Percentiles rank a stretch among this genome's conserved stretches.
Evolutionary conservation across 1,140 invertebrate species (phyloP).

Genomic region (Drosophila erecta): DNA sequence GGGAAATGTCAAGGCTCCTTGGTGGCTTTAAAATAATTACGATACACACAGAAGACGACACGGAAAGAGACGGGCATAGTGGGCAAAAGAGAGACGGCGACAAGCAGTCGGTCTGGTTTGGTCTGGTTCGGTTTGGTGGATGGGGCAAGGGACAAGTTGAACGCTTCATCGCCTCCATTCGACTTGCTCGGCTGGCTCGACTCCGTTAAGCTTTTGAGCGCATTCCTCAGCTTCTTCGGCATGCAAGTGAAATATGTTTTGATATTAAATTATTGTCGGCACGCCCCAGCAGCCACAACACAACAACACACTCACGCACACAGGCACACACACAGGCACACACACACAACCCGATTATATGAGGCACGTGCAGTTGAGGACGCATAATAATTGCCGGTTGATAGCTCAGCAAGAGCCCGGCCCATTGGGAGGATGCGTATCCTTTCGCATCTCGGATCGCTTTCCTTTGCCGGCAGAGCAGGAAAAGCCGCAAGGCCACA

Average conservation of each 20-base stretch:
- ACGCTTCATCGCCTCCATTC: constrained; percentile 53
- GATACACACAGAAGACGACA: constrained; percentile 16
- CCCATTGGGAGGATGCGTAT: constrained; percentile 41
- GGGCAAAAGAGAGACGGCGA: background rate
- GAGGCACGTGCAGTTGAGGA: constrained; percentile 48
- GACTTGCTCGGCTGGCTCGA: constrained; percentile 45
- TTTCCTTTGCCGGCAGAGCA: constrained; percentile 18
- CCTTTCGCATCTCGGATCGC: constrained; percentile 51
- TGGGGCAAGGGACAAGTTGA: constrained; percentile 23
- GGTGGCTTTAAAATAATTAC: constrained; percentile 70
- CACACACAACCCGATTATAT: constrained; percentile 19
- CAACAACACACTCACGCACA: constrained; percentile 5
- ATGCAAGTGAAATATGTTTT: constrained; percentile 82
- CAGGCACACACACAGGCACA: background rate
- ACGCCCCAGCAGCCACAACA: constrained; percentile 43
- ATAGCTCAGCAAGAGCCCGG: constrained; percentile 45
- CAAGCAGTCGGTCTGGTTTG: background rate
- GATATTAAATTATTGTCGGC: constrained; percentile 81
- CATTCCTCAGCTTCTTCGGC: constrained; percentile 75
- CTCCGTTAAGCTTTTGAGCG: constrained; percentile 49
- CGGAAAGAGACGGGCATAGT: background rate
- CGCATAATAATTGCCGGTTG: constrained; percentile 80
- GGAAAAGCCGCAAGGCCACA: constrained; percentile 54
- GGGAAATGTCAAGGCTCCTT: constrained; percentile 65
- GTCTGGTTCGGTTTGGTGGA: too few relatives aligned